Evolutionary conservation across 30 jellyfish, hydroid and myxozoan genomes (phyloP).

Genomic region (Cassiopea xamachana): DNA sequence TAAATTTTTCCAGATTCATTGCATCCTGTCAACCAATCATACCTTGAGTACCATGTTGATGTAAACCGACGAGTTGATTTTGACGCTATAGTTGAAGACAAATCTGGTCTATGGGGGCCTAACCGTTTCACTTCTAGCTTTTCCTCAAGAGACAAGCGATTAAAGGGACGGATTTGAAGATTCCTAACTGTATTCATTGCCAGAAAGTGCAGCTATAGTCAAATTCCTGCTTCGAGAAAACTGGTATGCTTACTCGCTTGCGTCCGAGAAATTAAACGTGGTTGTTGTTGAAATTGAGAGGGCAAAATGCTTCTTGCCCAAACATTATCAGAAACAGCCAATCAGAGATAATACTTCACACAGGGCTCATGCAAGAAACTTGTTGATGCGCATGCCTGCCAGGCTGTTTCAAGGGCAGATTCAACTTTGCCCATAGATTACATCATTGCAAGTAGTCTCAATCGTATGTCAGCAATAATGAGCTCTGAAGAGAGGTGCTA

Average conservation of each 20-base stretch:
- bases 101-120: slow-evolving; percentile 59
- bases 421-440: slow-evolving; percentile 24
- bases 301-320: slow-evolving; percentile 24
- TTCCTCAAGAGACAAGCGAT: slow-evolving; percentile 31
- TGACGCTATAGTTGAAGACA: background rate
- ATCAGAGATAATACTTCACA: background rate
- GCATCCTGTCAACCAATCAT: slow-evolving; percentile 66
- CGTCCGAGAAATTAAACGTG: background rate
- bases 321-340: slow-evolving; percentile 24
- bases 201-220: background rate
- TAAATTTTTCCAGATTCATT: slow-evolving; percentile 27
- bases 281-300: slow-evolving; percentile 18
- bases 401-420: slow-evolving; percentile 21
- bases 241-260: background rate
- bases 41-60: slow-evolving; percentile 41
- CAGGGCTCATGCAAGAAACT: too few relatives aligned
- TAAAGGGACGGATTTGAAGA: slow-evolving; percentile 33
- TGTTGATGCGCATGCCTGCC: slow-evolving; percentile 14
- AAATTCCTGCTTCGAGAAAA: background rate
- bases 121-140: slow-evolving; percentile 39
- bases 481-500: background rate
- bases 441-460: background rate
- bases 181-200: slow-evolving; percentile 25
- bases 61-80: slow-evolving; percentile 30
- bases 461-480: background rate